phyloP scores from a whole-genome alignment of 2,113 vertebrate species.

The Emydura subglobosa region DNA sequence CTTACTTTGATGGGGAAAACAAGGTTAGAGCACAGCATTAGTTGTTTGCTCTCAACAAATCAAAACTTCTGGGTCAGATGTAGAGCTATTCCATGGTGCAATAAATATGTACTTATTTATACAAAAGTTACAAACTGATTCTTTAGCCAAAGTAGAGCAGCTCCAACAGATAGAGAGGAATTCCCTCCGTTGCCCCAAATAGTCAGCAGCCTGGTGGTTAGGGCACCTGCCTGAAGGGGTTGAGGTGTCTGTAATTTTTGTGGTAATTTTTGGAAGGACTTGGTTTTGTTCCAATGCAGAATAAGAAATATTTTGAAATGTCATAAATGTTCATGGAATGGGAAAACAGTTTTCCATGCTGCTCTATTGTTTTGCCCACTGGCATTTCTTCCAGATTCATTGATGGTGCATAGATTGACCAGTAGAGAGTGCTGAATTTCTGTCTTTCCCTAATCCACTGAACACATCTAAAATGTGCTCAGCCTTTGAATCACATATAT shows the following conservation, averaged over 20 bases:
- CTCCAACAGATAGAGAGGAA: neutral
- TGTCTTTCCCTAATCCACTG: neutral
- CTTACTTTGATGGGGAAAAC: neutral
- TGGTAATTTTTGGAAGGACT: neutral
- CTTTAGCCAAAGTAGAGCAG: neutral
- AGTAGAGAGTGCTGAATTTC: conserved; percentile 58
- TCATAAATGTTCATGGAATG: neutral
- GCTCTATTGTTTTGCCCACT: neutral
- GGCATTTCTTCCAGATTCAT: neutral
- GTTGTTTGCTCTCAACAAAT: neutral
- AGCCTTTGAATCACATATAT: neutral
- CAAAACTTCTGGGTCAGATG: neutral
- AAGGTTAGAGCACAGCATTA: neutral
- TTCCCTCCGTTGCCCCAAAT: neutral
- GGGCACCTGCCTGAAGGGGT: neutral
- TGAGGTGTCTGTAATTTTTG: neutral
- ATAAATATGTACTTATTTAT: neutral
- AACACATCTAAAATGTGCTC: neutral
- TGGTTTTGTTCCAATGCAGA: neutral
- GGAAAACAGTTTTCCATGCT: neutral
- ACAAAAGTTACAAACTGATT: neutral
- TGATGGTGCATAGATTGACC: conserved; percentile 1
- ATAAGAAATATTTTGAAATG: neutral
- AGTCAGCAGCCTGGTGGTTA: neutral
- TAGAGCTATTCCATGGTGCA: neutral